A percentile compares a stretch with the other conserved stretches of the same genome.
These are phyloP conservation scores for Argyrosomus japonicus DNA, from an alignment of 2,113 vertebrate species.

Conservation along the genomic window DNA sequence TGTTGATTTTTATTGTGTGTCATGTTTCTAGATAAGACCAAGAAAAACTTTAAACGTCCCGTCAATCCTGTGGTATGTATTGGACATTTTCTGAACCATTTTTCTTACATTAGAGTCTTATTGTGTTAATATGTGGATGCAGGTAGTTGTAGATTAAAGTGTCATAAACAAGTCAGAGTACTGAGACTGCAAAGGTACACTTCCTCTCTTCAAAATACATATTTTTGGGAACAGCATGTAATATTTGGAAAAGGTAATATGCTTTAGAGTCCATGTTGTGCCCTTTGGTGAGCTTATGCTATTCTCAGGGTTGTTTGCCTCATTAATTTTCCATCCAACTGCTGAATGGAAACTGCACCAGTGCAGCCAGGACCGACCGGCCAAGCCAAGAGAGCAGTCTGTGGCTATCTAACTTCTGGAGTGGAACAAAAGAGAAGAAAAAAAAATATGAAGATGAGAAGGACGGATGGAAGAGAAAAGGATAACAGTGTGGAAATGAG, in stretches of 20 bases:
- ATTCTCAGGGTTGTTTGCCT: slow-evolving; percentile 70
- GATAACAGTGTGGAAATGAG: slow-evolving; percentile 32
- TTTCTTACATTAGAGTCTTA: background rate
- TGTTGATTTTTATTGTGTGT: slow-evolving; percentile 45
- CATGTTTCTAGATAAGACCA: slow-evolving; percentile 70
- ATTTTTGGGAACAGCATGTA: slow-evolving; percentile 38
- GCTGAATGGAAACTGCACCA: slow-evolving; percentile 73
- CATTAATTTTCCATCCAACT: slow-evolving; percentile 73
- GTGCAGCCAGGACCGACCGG: slow-evolving; percentile 49
- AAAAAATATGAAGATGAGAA: slow-evolving; percentile 28
- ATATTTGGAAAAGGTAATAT: slow-evolving; percentile 37
- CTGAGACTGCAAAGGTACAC: slow-evolving; percentile 25
- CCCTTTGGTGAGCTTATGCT: slow-evolving; percentile 54
- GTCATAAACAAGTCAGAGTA: background rate
- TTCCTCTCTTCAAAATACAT: slow-evolving; percentile 23
- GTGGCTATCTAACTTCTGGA: slow-evolving; percentile 55
- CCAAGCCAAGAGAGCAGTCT: slow-evolving; percentile 62
- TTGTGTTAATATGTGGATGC: background rate
- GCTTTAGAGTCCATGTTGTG: slow-evolving; percentile 47
- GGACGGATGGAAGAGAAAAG: slow-evolving; percentile 13
- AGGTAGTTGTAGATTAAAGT: background rate
- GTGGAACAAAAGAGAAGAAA: slow-evolving; percentile 29
- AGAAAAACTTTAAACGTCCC: slow-evolving; percentile 65
- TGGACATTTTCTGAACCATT: slow-evolving; percentile 4
- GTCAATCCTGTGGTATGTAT: slow-evolving; percentile 68